Base-by-base conservation (phyloP, 2,113 vertebrate genomes). In the Nerophis ophidion region DNA sequence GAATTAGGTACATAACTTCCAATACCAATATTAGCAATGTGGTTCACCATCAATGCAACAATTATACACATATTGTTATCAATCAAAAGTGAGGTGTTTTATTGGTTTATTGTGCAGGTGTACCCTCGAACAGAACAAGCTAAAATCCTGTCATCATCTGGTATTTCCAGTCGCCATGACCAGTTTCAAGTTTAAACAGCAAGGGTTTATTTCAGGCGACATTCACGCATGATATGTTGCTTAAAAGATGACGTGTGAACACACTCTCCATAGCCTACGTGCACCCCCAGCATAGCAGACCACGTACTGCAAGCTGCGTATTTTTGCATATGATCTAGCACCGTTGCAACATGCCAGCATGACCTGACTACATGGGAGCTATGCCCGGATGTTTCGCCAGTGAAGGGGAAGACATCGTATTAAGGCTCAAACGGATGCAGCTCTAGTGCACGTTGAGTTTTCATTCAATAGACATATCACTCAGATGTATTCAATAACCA, bases 331-430 rank as follows among this genome's bases (percentile, higher is more conserved):
- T 14, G 14, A 40, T 33, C 4, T 26, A 40, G 53, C 38, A 8
- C 34, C 0, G n/a, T 57, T 52, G 57, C 51, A 52, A 60, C 42
- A 58, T 17, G 42, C 12, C 44, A 59, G 57, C 55, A 65, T 17
- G 73, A 66, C 36, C 26, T 46, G 38, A 40, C 61, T 16, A 60
- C 70, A 34, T 45, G 34, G 34, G 65, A 65, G 17, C 54, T 67
- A 66, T 55, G 60, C 48, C 57, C 56, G 46, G 52, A 35, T 40
- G 46, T 61, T 75, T 42, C 49, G 57, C 69, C 63, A 61, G n/a
- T 61, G 61, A 77, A 63, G 65, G 51, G 57, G 8, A 16, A 62
- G 17, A 61, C 6, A 0, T n/a, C 47, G 57, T 45, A 58, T 55
- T 34, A 48, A 48, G 50, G 15, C 34, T 35, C 33, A 57, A 34